phyloP scores from a whole-genome alignment of 2,113 vertebrate species.

The Oryzias melastigma region DNA sequence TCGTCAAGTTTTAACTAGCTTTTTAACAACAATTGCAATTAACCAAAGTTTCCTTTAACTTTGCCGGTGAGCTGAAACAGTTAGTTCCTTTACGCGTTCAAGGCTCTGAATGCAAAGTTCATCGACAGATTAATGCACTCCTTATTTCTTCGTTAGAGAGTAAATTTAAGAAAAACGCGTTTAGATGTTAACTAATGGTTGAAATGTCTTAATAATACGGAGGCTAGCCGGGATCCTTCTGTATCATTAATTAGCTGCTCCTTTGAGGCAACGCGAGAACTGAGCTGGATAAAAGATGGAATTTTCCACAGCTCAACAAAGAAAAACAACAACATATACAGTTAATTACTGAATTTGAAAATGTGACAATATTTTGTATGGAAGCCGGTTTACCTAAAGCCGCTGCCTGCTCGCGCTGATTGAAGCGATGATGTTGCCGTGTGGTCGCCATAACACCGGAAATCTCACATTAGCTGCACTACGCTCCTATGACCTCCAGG shows the following conservation, averaged over 20 bases:
- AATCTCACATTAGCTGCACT: conserved; percentile 53
- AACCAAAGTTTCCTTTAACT: neutral
- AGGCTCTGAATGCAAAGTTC: neutral
- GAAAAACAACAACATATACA: neutral
- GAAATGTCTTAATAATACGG: neutral
- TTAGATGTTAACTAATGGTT: neutral
- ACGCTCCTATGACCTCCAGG: conserved; percentile 6
- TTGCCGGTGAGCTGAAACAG: neutral
- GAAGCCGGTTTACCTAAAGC: conserved; percentile 40
- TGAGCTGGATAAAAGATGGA: neutral
- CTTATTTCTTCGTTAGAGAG: neutral
- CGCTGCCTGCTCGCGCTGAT: conserved; percentile 25
- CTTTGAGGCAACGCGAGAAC: neutral
- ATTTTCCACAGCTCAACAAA: neutral
- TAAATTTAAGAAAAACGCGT: neutral
- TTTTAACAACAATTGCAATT: neutral
- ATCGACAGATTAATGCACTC: neutral
- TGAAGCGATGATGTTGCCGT: conserved; percentile 43
- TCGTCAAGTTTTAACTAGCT: neutral
- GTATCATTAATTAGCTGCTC: conserved; percentile 1
- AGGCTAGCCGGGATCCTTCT: conserved; percentile 30
- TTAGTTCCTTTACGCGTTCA: neutral
- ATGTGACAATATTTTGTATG: neutral
- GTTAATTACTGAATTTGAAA: accelerated
- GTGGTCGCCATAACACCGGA: conserved; percentile 83